Base-by-base conservation (phyloP, 2,113 vertebrate species). In the Chaetodon auriga region DNA sequence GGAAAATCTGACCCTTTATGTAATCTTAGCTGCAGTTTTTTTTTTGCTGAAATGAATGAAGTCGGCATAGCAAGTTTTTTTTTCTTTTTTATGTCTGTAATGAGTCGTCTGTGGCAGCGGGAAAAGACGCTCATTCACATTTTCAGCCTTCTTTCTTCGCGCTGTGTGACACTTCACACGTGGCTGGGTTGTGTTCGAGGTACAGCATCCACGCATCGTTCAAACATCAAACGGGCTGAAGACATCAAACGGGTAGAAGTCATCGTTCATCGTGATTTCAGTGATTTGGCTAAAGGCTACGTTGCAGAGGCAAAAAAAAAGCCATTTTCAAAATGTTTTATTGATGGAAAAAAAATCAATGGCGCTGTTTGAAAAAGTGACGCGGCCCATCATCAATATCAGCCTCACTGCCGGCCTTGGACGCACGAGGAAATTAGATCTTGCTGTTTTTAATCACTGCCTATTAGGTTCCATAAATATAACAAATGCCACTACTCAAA, bases 1-100 rank as follows among this genome's bases (percentile, higher is more conserved):
- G 89, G 90, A 92, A 93, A 92, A 82, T 92, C 75, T 93, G 90
- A 91, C 45, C 68, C 64, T 74, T 80, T n/a, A 72, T 81, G 82
- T 76, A 88, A 90, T 86, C 76, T 77, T 76, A 92, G 78, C 83
- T 83, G 61, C 62, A 80, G 82, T 41, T 77, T 78, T 70, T 41
- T 77, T 78, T 70, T 66, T 18, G 0, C 46, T 69, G 53, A 84
- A 81, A 78, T 81, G 65, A 86, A 83, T 76, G 53, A 82, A 78
- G 75, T 36, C 75, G 54, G 49, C 74, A 80, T 8, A n/a, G 70
- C 55, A 79, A 43, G 54, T 63, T 54, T 23, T 55, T 49, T 61
- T 30, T 43, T 63, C 49, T 23, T 55, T 49, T 61, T 30, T 43
- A 48, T 7, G 68, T 55, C 62, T 75, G 18, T 35, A 79, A 19